These are phyloP conservation scores for Drosophila leontia DNA, from an alignment of 1,140 invertebrate species.

Conservation along the genomic window DNA sequence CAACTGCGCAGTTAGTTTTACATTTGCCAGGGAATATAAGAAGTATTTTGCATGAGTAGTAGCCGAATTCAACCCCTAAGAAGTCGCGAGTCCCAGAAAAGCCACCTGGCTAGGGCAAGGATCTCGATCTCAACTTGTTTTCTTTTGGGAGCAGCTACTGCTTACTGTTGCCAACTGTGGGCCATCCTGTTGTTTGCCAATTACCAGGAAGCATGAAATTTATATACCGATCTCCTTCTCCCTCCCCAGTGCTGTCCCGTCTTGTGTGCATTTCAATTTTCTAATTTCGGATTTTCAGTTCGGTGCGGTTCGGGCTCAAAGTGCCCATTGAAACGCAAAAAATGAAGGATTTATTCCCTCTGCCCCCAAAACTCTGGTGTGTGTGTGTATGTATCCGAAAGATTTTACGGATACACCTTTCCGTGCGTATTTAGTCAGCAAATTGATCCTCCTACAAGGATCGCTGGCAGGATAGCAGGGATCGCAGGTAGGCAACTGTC, in stretches of 20 bases:
- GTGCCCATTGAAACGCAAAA: conserved; percentile 79
- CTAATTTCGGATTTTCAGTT: conserved; percentile 66
- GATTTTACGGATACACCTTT: conserved; percentile 82
- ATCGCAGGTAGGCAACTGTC: conserved; percentile 67
- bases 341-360: conserved; percentile 70
- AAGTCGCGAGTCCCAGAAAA: not conserved
- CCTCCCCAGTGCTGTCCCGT: not conserved
- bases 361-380: conserved; percentile 5
- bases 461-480: conserved; percentile 12
- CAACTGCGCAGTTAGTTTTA: conserved; percentile 62
- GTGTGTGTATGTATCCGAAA: conserved; percentile 61
- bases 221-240: conserved; percentile 31
- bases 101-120: conserved; percentile 60
- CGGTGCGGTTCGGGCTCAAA: conserved; percentile 63
- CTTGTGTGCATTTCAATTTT: conserved; percentile 65
- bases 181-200: conserved; percentile 65
- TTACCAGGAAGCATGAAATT: conserved; percentile 81
- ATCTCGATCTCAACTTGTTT: conserved; percentile 58
- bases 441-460: conserved; percentile 78
- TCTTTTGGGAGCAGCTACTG: conserved; percentile 10
- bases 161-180: conserved; percentile 54
- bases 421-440: conserved; percentile 77
- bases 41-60: conserved; percentile 28
- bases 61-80: conserved; percentile 49
- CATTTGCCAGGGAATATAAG: conserved; percentile 1